Evolutionary conservation across 2,797 vertebrate genomes (phyloP).

Genomic region (Sternarchorhynchus goeldii): DNA sequence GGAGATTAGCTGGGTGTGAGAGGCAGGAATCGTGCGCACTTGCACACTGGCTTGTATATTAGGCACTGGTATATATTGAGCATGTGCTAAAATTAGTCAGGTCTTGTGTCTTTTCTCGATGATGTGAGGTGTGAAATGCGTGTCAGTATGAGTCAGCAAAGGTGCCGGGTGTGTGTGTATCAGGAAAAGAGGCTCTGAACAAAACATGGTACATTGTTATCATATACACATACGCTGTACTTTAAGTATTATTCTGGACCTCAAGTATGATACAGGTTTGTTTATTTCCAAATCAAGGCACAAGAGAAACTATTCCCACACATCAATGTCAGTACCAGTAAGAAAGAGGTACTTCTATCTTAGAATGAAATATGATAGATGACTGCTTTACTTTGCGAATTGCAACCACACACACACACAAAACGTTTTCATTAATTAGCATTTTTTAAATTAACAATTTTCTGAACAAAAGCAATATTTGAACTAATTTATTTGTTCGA

Average conservation of each 20-base stretch:
- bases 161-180: too few relatives aligned
- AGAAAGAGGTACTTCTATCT: not conserved
- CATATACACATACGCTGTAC: not conserved
- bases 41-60: too few relatives aligned
- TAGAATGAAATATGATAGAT: not conserved
- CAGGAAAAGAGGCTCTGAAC: not conserved
- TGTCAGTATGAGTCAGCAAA: too few relatives aligned
- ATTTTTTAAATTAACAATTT: too few relatives aligned
- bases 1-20: too few relatives aligned
- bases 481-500: too few relatives aligned
- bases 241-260: not conserved
- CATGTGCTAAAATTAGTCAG: too few relatives aligned
- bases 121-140: not conserved
- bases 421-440: too few relatives aligned
- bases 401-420: not conserved
- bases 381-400: not conserved
- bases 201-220: not conserved
- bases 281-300: conserved; percentile 28
- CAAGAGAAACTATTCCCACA: not conserved
- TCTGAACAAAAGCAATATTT: too few relatives aligned
- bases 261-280: conserved; percentile 25
- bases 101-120: not conserved
- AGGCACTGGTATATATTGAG: too few relatives aligned
- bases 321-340: not conserved
- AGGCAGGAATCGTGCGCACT: too few relatives aligned